Conservation (phyloP, 2,113 vertebrate genomes). For the Grammomys surdaster region DNA sequence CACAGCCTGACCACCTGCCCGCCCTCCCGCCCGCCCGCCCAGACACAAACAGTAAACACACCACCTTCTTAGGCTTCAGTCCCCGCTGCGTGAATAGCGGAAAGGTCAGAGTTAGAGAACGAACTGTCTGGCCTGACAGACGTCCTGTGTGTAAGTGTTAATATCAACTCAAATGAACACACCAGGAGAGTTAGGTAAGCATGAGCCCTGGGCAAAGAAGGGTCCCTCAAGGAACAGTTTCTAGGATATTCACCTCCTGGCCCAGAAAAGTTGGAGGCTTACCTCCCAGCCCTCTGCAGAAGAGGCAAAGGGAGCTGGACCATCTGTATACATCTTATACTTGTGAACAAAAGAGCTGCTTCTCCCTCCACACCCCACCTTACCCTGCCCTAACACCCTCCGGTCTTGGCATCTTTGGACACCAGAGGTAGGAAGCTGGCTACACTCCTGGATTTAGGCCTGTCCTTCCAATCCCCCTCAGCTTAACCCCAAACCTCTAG, state of each 20-base stretch:
- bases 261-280: conserved; percentile 6
- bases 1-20: not conserved
- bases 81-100: conserved; percentile 92
- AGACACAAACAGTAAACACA: conserved; percentile 87
- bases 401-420: not conserved
- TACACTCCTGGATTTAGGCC: not conserved
- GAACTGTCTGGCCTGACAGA: conserved; percentile 46
- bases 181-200: not conserved
- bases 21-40: conserved; percentile 25
- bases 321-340: not conserved
- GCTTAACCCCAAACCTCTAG: not conserved
- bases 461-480: not conserved
- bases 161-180: conserved; percentile 24
- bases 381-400: not conserved
- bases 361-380: not conserved
- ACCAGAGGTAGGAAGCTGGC: conserved; percentile 17
- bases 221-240: not conserved
- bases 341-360: not conserved
- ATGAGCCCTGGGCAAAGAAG: not conserved
- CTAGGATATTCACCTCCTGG: not conserved
- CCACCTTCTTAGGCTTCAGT: conserved; percentile 96
- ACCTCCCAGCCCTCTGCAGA: not conserved
- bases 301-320: not conserved
- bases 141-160: not conserved
- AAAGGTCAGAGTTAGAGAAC: conserved; percentile 87